Conservation (phyloP, 2,797 vertebrate genomes). For the Gymnocypris eckloni region DNA sequence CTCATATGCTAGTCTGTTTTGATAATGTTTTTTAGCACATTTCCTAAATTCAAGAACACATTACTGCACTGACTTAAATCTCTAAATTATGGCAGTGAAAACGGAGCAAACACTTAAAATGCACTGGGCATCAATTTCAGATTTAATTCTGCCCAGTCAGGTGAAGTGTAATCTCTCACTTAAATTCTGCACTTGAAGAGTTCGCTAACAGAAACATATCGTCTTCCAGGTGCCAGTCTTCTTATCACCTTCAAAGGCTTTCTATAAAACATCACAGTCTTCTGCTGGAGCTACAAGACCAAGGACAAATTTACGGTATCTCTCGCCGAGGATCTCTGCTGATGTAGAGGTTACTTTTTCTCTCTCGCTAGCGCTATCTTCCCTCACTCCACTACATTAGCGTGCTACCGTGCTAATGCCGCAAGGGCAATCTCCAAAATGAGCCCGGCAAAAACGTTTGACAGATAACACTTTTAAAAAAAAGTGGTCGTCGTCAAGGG, state of each 20-base stretch:
- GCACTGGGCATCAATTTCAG: background rate
- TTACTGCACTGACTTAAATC: background rate
- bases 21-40: background rate
- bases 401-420: conserved; percentile 17
- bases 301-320: conserved; percentile 44
- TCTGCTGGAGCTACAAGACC: conserved; percentile 34
- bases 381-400: conserved; percentile 34
- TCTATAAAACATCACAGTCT: conserved; percentile 17
- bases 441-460: conserved; percentile 18
- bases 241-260: conserved; percentile 34
- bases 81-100: background rate
- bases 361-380: conserved; percentile 12
- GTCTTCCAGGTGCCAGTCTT: conserved; percentile 40
- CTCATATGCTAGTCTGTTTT: background rate
- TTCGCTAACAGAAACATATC: conserved; percentile 35
- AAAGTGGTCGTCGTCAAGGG: background rate
- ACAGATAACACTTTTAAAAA: background rate
- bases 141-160: conserved; percentile 8
- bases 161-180: conserved; percentile 26
- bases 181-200: conserved; percentile 27
- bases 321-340: conserved; percentile 26
- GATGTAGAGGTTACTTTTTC: conserved; percentile 42
- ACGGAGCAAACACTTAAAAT: background rate
- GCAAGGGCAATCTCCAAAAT: conserved; percentile 25
- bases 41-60: background rate